phyloP scores from a whole-genome alignment of 2,888 invertebrate genomes.

The Dicranocentrus wangi region DNA sequence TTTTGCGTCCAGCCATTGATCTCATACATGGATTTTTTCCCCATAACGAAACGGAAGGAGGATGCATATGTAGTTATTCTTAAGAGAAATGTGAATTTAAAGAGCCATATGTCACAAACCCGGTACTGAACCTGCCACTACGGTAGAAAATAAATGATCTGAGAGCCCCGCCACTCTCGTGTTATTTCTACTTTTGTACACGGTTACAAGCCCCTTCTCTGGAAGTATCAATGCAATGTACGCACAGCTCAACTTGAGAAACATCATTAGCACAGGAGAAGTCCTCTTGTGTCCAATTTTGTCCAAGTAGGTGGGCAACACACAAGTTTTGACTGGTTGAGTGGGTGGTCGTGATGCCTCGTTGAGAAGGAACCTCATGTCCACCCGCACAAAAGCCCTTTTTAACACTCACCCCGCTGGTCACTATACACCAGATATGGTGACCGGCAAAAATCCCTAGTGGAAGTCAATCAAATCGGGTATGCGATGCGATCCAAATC shows the following conservation, averaged over 20 bases:
- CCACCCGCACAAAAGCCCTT: slow-evolving; percentile 59
- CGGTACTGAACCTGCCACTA: slow-evolving; percentile 38
- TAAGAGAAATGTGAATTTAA: slow-evolving; percentile 57
- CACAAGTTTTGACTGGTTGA: slow-evolving; percentile 71
- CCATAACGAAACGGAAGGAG: slow-evolving; percentile 33
- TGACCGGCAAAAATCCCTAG: slow-evolving; percentile 32
- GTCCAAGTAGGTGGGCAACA: slow-evolving; percentile 72
- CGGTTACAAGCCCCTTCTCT: too few species aligned
- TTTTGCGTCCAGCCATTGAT: slow-evolving; percentile 67
- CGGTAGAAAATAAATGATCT: slow-evolving; percentile 54
- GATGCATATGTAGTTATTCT: slow-evolving; percentile 32
- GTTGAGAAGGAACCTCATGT: slow-evolving; percentile 70
- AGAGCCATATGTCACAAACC: slow-evolving; percentile 58
- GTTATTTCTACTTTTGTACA: slow-evolving; percentile 44
- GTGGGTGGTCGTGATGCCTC: slow-evolving; percentile 73
- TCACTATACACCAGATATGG: slow-evolving; percentile 27
- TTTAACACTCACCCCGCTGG: slow-evolving; percentile 47
- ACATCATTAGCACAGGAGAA: slow-evolving; percentile 39
- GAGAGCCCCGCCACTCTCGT: slow-evolving; percentile 44
- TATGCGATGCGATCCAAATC: slow-evolving; percentile 6
- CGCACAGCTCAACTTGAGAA: too few species aligned
- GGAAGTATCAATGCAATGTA: too few species aligned
- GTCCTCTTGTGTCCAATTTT: slow-evolving; percentile 58
- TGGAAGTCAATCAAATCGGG: slow-evolving; percentile 36
- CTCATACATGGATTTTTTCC: slow-evolving; percentile 19